Evolutionary conservation across 2,113 vertebrate genomes (phyloP).

Genomic region (Halcyon malimbica): DNA sequence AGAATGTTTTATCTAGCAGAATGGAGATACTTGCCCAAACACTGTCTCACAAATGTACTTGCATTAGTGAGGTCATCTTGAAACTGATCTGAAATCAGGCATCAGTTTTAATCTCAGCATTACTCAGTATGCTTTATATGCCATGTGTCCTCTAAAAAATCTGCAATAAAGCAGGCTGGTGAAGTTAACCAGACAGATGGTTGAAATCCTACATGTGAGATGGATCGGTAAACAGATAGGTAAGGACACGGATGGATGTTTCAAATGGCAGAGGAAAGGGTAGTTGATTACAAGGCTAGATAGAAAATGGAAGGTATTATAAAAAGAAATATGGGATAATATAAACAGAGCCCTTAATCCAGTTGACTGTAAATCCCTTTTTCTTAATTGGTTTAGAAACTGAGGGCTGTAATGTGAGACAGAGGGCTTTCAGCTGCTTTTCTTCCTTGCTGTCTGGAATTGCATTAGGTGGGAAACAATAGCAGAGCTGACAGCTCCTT

Average conservation of each 20-base stretch:
- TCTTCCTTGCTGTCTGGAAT: constrained; percentile 75
- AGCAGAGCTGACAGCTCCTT: constrained; percentile 76
- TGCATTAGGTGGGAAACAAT: constrained; percentile 82
- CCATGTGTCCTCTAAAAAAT: constrained; percentile 40
- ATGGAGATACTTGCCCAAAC: constrained; percentile 23
- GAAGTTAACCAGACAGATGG: constrained; percentile 64
- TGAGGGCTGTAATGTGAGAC: constrained; percentile 78
- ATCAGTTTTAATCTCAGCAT: constrained; percentile 21
- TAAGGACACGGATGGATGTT: constrained; percentile 15
- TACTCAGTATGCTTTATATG: constrained; percentile 1
- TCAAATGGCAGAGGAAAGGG: constrained; percentile 43
- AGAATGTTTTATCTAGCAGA: constrained; percentile 57
- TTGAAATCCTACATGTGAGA: constrained; percentile 53
- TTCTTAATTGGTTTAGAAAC: constrained; percentile 85
- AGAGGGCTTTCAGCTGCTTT: constrained; percentile 73
- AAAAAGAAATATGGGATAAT: constrained; percentile 80
- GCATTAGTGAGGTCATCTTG: constrained; percentile 62
- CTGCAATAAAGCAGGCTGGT: constrained; percentile 59
- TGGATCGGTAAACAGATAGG: constrained; percentile 48
- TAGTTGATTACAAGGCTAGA: constrained; percentile 72
- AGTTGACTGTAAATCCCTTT: constrained; percentile 81
- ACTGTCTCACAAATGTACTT: constrained; percentile 19
- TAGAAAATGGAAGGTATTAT: constrained; percentile 72
- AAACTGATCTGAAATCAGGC: constrained; percentile 47
- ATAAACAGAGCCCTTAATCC: constrained; percentile 81